Evolutionary conservation across 1,140 invertebrate species (phyloP).

Genomic region (Aphelenchoides avenae): DNA sequence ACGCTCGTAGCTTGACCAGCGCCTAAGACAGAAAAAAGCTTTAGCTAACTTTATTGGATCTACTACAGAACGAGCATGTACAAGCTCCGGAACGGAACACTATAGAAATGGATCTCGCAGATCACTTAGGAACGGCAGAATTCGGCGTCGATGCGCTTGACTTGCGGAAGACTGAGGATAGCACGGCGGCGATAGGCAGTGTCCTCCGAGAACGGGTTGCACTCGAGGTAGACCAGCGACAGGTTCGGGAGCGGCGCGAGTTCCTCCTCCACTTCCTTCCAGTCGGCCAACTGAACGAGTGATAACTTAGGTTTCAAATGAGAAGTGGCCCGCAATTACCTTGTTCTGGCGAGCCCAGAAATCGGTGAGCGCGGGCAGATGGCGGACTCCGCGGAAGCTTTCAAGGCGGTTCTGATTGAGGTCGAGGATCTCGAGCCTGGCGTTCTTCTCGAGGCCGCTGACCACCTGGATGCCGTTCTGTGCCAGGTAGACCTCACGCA

Average conservation of each 20-base stretch:
- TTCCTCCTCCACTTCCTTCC: conserved; percentile 36
- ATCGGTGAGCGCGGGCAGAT: conserved; percentile 43
- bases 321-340: background rate
- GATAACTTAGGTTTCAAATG: background rate
- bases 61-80: too few species aligned
- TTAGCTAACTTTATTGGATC: too few species aligned
- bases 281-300: conserved; percentile 32
- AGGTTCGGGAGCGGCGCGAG: conserved; percentile 30
- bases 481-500: conserved; percentile 86
- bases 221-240: conserved; percentile 35
- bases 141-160: conserved; percentile 33
- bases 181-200: conserved; percentile 34
- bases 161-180: conserved; percentile 33
- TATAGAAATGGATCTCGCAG: too few species aligned
- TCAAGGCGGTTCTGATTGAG: conserved; percentile 46
- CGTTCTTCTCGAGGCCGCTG: conserved; percentile 68
- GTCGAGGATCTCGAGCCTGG: conserved; percentile 43
- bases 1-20: too few species aligned
- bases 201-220: conserved; percentile 35
- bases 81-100: too few species aligned
- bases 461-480: conserved; percentile 77
- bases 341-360: conserved; percentile 47
- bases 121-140: too few species aligned
- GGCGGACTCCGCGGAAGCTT: conserved; percentile 28
- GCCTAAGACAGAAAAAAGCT: too few species aligned